phyloP scores from a whole-genome alignment of 53 echinoderm and acorn worm species.

The Antedon mediterranea region DNA sequence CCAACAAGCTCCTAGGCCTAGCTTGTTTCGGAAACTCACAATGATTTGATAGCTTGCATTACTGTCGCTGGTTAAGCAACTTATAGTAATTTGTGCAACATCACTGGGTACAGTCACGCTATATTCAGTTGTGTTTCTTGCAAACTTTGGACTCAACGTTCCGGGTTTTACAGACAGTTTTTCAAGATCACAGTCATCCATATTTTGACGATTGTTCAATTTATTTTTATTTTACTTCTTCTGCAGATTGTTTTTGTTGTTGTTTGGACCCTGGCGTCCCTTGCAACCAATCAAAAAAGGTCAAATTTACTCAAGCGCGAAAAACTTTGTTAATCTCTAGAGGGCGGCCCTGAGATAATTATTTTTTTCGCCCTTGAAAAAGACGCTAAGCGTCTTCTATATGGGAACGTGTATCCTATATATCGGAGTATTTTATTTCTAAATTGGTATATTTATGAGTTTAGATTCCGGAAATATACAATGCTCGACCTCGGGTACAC shows the following conservation, averaged over 20 bases:
- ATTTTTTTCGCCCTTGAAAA: too few species aligned
- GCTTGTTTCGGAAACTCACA: conserved; percentile 17
- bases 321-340: too few species aligned
- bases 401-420: too few species aligned
- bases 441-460: too few species aligned
- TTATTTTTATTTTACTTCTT: too few species aligned
- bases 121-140: conserved; percentile 57
- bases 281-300: conserved; percentile 1
- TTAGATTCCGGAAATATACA: too few species aligned
- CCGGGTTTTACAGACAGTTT: conserved; percentile 75
- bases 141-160: conserved; percentile 53
- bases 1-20: not conserved
- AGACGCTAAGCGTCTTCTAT: too few species aligned
- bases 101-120: conserved; percentile 57
- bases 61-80: conserved; percentile 78
- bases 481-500: too few species aligned
- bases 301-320: too few species aligned
- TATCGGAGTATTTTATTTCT: too few species aligned
- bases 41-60: conserved; percentile 83
- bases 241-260: not conserved
- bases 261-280: conserved; percentile 13
- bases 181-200: conserved; percentile 82
- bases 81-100: conserved; percentile 58
- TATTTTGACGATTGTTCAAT: conserved; percentile 16
- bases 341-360: too few species aligned